phyloP scores from a whole-genome alignment of 2,113 vertebrate species.

The Dicaeum eximium region DNA sequence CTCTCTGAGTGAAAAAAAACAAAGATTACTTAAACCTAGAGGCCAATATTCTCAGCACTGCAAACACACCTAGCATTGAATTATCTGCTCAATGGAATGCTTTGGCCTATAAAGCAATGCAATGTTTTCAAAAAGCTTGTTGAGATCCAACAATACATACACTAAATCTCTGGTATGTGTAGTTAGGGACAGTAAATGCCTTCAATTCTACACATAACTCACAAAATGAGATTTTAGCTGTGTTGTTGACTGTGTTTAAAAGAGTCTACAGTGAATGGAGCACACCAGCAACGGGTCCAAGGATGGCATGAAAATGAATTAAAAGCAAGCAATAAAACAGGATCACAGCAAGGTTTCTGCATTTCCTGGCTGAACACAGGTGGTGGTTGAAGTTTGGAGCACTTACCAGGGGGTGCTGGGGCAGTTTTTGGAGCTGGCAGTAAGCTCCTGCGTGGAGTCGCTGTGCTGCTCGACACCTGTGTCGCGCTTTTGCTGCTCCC shows the following conservation, averaged over 20 bases:
- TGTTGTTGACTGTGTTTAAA: neutral
- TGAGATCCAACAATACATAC: neutral
- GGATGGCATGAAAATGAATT: neutral
- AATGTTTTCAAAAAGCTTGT: neutral
- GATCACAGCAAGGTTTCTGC: neutral
- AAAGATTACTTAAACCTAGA: neutral
- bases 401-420: slow-evolving; percentile 68
- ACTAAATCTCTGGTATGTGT: neutral
- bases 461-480: slow-evolving; percentile 62
- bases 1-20: neutral
- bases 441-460: slow-evolving; percentile 78
- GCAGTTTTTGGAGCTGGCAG: slow-evolving; percentile 77
- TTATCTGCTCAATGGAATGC: neutral
- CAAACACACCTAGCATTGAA: neutral
- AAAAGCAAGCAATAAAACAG: neutral
- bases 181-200: neutral
- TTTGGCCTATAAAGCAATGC: neutral
- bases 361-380: neutral
- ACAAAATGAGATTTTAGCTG: neutral
- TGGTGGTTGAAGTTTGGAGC: neutral
- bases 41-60: neutral
- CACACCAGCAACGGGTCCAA: neutral
- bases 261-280: neutral
- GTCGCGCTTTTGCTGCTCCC: slow-evolving; percentile 49
- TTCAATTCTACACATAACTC: neutral